Conservation (phyloP, 1,140 invertebrate genomes). For the Eurosta solidaginis region DNA sequence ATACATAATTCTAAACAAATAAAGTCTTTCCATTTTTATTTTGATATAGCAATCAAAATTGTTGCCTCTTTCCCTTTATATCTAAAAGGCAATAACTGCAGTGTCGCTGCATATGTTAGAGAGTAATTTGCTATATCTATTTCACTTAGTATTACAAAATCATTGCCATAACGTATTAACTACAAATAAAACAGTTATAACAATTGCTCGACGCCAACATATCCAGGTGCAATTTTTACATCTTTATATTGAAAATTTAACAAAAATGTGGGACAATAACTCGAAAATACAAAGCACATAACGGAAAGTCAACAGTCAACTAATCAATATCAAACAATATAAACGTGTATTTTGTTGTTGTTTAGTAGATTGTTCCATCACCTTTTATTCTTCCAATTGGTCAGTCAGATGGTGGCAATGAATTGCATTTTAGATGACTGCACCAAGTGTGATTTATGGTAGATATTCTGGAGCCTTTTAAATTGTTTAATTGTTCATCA, state of each 20-base stretch:
- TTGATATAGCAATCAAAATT: too few relatives aligned
- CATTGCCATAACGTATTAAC: not conserved
- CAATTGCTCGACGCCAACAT: constrained; percentile 7
- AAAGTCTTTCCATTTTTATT: too few relatives aligned
- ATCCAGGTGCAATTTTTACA: constrained; percentile 4
- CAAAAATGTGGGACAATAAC: not conserved
- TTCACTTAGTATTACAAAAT: not conserved
- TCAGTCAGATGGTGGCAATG: not conserved
- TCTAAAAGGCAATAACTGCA: too few relatives aligned
- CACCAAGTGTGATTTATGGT: constrained; percentile 21
- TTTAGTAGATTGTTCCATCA: not conserved
- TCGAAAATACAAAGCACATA: not conserved
- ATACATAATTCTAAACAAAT: too few relatives aligned
- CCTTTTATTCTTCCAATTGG: not conserved
- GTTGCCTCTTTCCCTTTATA: too few relatives aligned
- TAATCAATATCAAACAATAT: not conserved
- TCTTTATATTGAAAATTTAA: not conserved
- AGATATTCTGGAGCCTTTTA: not conserved
- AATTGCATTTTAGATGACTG: constrained; percentile 9
- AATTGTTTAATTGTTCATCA: not conserved
- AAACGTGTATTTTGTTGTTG: not conserved
- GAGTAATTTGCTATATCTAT: constrained; percentile 3
- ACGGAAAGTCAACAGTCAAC: not conserved
- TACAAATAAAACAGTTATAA: constrained; percentile 9
- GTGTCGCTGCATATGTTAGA: not conserved